phyloP scores from a whole-genome alignment of 2,888 invertebrate species.

The Julus scandinavius region DNA sequence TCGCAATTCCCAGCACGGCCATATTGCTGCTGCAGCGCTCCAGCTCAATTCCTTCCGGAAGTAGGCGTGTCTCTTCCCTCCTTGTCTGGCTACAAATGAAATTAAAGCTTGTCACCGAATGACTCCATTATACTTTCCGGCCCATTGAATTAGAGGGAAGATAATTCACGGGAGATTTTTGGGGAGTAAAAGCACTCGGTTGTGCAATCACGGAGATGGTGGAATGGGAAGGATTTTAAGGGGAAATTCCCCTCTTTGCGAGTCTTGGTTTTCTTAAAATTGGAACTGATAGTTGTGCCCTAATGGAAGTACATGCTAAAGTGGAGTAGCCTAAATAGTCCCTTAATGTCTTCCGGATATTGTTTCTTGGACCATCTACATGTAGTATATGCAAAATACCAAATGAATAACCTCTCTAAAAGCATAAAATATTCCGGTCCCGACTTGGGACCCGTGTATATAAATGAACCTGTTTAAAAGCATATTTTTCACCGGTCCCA shows the following conservation, averaged over 20 bases:
- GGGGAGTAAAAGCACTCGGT: neutral
- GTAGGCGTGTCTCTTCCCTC: constrained; percentile 40
- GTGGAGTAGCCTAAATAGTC: no score
- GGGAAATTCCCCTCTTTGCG: neutral
- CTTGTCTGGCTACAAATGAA: constrained; percentile 50
- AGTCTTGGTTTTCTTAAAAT: no score
- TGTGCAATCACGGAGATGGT: neutral
- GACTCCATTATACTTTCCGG: constrained; percentile 53
- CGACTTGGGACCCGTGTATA: no score
- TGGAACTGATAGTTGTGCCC: no score
- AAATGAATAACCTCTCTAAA: no score
- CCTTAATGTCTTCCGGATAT: no score
- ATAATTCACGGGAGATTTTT: constrained; percentile 42
- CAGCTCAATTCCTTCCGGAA: neutral
- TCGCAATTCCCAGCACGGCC: neutral
- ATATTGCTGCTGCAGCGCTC: neutral
- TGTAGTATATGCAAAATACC: no score
- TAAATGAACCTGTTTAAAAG: no score
- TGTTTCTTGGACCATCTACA: no score
- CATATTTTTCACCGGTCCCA: no score
- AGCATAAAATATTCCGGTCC: no score
- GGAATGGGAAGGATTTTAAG: neutral
- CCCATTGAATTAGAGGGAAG: constrained; percentile 49
- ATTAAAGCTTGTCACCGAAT: constrained; percentile 54
- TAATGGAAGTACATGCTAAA: no score